Evolutionary conservation across 2,797 vertebrate genomes (phyloP), one percentile per base, ranked within the genome.

Genomic region (Rhinella marina): DNA sequence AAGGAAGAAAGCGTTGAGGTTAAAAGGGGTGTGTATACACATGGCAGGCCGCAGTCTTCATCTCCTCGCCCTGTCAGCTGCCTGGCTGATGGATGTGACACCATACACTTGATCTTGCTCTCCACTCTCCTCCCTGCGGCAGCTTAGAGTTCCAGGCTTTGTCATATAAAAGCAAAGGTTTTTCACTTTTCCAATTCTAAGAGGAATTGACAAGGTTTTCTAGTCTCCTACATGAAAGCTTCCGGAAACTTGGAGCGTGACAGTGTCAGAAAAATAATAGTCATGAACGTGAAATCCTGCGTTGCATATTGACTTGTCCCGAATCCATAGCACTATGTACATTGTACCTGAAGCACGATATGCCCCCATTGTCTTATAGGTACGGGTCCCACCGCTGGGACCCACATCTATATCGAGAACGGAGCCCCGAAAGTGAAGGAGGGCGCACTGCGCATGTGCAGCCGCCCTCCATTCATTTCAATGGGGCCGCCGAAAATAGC

Each of bases 121-220:
- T 84, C 21, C 3, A 23, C n/a, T 27, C 48, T 61, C 41, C 27
- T n/a, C 56, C 10, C 70, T 59, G 27, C 73, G 82, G 82, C 56
- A 72, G 81, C 32, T 32, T 52, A 13, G 56, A 75, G 21, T 61
- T 84, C 56, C 23, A n/a, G 10, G 56, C 56, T 48, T 82, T 61
- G 70, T 75, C 70, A 61, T 75, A 11, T 84, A 59, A 84, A 75
- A 84, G 82, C 29, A 75, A 75, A 41, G 21, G 0, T 84, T 59
- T 76, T 76, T 64, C 29, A 23, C 56, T 59, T 77, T 85, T 59
- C 41, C 72, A 77, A 48, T 57, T 85, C n/a, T 62, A 77, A 52
- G 72, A 64, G 72, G 17, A 85, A 25, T 85, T 77, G 83, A 85
- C 57, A 52, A 16, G 76, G 57, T 77, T 54, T 85, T 77, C 23